phyloP scores from a whole-genome alignment of 1,140 invertebrate genomes.

The Sinonovacula constricta region DNA sequence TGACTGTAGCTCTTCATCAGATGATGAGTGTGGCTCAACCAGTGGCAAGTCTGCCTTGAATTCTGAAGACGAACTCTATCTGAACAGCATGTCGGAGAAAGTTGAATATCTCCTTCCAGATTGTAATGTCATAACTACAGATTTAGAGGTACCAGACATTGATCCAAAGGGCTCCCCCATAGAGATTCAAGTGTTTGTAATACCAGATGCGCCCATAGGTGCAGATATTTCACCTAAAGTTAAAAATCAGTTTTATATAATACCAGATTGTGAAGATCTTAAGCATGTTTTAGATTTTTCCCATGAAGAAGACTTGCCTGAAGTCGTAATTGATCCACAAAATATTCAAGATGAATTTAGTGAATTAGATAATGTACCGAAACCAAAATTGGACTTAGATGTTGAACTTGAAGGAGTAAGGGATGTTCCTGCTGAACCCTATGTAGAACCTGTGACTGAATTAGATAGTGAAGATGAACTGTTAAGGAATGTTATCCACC shows the following conservation, averaged over 20 bases:
- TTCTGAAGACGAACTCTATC: conserved; percentile 32
- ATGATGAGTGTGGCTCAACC: conserved; percentile 11
- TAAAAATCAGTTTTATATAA: conserved; percentile 1
- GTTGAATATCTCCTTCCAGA: conserved; percentile 32
- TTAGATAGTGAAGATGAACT: conserved; percentile 44
- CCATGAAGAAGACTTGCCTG: neutral
- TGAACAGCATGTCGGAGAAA: neutral
- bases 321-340: neutral
- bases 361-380: neutral
- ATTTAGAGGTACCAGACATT: neutral
- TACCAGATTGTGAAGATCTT: neutral
- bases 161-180: conserved; percentile 6
- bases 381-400: neutral
- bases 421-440: neutral
- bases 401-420: neutral
- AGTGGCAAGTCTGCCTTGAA: too few relatives aligned
- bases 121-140: conserved; percentile 23
- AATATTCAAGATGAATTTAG: neutral
- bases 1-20: neutral
- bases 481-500: conserved; percentile 21
- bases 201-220: conserved; percentile 25
- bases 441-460: conserved; percentile 2
- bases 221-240: neutral
- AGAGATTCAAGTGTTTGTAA: conserved; percentile 36
- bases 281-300: conserved; percentile 7